A percentile compares a stretch with the other conserved stretches of the same genome.
These are phyloP conservation scores for Bubo scandiacus DNA, from an alignment of 2,113 vertebrate species.

Conservation along the genomic window DNA sequence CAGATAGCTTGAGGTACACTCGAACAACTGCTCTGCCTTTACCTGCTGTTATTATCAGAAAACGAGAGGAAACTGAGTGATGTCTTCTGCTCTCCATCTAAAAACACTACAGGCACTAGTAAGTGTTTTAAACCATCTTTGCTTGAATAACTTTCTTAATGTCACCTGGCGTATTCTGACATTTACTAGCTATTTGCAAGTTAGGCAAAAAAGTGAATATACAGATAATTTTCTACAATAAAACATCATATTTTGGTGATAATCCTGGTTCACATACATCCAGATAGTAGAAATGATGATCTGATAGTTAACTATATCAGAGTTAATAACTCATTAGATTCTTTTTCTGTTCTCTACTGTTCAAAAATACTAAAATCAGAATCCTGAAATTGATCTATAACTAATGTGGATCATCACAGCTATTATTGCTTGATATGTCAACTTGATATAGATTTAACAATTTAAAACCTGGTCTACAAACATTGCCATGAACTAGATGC, in stretches of 20 bases:
- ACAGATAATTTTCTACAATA: neutral
- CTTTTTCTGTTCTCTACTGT: neutral
- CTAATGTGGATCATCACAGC: neutral
- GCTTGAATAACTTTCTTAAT: constrained; percentile 30
- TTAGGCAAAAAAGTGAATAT: neutral
- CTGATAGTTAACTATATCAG: neutral
- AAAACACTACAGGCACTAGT: constrained; percentile 24
- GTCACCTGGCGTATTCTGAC: constrained; percentile 22
- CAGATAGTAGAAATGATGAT: neutral
- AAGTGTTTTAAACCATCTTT: constrained; percentile 4
- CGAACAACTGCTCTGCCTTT: neutral
- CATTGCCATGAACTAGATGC: neutral
- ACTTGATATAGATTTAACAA: neutral
- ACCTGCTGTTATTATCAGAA: neutral
- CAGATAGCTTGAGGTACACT: constrained; percentile 20
- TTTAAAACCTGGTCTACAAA: neutral
- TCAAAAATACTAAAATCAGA: neutral
- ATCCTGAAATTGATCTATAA: neutral
- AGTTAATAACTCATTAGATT: neutral
- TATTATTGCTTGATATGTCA: neutral
- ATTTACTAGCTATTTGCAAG: neutral
- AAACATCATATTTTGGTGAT: neutral
- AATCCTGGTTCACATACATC: neutral
- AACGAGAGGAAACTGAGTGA: neutral
- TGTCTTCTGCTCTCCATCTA: neutral